A percentile compares a stretch with the other conserved stretches of the same genome.
Conservation (phyloP, 2,797 vertebrate genomes). For the Morelia viridis region DNA sequence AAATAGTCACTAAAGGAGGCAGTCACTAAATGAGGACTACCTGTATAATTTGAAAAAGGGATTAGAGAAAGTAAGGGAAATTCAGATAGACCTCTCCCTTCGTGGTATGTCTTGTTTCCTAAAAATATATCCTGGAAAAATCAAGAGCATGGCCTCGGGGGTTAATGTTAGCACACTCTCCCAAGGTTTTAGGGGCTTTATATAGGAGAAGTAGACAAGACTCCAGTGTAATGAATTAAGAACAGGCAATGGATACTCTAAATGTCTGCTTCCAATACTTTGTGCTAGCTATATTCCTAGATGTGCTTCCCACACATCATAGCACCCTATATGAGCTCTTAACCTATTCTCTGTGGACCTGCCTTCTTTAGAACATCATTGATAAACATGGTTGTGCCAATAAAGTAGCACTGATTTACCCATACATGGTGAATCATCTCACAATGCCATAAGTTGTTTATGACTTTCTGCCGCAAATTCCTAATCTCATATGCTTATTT, state of each 20-base stretch:
- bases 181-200: background rate
- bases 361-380: background rate
- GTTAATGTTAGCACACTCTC: background rate
- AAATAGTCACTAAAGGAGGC: background rate
- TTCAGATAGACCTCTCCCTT: background rate
- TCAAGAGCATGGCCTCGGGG: background rate
- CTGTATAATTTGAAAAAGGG: background rate
- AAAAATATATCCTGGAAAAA: background rate
- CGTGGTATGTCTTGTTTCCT: background rate
- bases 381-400: background rate
- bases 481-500: background rate
- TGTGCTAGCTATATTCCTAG: background rate
- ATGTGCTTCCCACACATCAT: background rate
- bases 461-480: background rate
- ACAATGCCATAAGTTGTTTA: background rate
- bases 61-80: background rate
- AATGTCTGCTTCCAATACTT: background rate
- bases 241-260: background rate
- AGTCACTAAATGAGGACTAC: background rate
- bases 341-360: background rate
- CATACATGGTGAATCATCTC: background rate
- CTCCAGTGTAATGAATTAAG: background rate
- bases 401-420: background rate
- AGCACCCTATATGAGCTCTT: background rate
- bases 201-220: background rate